phyloP scores from a whole-genome alignment of 2,888 invertebrate genomes.

The Exocentrus adspersus region DNA sequence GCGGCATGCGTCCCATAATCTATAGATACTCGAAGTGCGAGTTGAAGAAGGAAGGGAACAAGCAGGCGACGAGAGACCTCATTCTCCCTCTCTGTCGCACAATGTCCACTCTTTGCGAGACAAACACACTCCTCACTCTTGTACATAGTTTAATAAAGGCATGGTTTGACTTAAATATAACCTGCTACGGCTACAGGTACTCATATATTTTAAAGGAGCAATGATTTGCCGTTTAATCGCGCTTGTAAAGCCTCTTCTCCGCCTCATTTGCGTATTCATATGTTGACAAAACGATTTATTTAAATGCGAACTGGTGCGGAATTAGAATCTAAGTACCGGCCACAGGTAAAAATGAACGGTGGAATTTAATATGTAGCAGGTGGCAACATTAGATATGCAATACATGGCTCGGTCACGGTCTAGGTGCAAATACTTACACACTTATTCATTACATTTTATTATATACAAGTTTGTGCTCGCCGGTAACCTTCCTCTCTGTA shows the following conservation, averaged over 20 bases:
- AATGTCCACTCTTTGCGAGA: too few relatives aligned
- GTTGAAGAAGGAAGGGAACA: too few relatives aligned
- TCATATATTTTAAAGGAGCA: not conserved
- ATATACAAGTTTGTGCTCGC: slow-evolving; percentile 27
- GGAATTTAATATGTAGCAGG: slow-evolving; percentile 54
- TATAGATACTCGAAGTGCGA: too few relatives aligned
- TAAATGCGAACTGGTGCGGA: slow-evolving; percentile 18
- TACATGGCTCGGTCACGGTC: slow-evolving; percentile 48
- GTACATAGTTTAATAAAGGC: too few relatives aligned
- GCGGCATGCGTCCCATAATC: too few relatives aligned
- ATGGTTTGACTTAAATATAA: too few relatives aligned
- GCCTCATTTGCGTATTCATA: slow-evolving; percentile 16
- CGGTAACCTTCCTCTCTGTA: slow-evolving; percentile 33
- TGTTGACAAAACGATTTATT: slow-evolving; percentile 22
- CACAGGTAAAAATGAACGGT: slow-evolving; percentile 15
- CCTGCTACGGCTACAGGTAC: too few relatives aligned
- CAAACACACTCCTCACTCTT: too few relatives aligned
- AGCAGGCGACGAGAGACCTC: too few relatives aligned
- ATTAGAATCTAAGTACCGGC: slow-evolving; percentile 21
- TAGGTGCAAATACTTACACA: slow-evolving; percentile 33
- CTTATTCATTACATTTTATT: slow-evolving; percentile 36
- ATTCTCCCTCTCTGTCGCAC: too few relatives aligned
- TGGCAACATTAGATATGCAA: slow-evolving; percentile 54
- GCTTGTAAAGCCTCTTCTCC: not conserved
- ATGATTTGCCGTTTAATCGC: not conserved